Evolutionary conservation across 2,888 invertebrate genomes (phyloP), one percentile per base, ranked within the genome.

Genomic region (Notodonta dromedarius): DNA sequence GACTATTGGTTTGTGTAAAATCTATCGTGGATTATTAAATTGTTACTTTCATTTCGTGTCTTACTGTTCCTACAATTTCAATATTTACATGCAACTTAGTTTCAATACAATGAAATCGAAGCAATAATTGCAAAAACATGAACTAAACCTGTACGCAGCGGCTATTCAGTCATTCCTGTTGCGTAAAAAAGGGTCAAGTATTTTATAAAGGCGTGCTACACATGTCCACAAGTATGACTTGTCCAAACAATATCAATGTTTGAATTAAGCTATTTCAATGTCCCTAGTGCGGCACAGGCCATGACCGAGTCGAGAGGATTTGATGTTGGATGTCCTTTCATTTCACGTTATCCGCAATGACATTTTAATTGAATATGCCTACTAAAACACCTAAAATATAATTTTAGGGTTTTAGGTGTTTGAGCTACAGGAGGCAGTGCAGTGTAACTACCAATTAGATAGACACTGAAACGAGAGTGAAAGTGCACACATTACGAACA

Each of bases 401-500:
- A n/a, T n/a, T n/a, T n/a, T n/a, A n/a, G n/a, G n/a, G 35, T 35
- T 35, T 35, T 35, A 7, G 35, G 35, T 35, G 7, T 35, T 35
- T 3, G 0, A 35, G 35, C 5, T 35, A 35, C 35, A 35, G 35
- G 13, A n/a, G 46, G 13, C 13, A 5, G 46, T 46, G 13, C 13
- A 5, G 46, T 46, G 11, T n/a, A 46, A 5, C n/a, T 46, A 46
- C 4, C n/a, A 5, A 46, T 8, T 42, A 9, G 0, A 39, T 11
- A 12, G 9, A 14, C 39, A 55, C 14, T 40, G 40, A 50, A 55
- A 59, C 55, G 59, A 59, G 59, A 12, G 69, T 52, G 69, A 69
- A 69, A 69, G 67, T 66, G 24, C 55, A 53, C n/a, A 12, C 44
- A 14, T 66, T 58, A 54, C 58, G 50, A 46, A 46, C 8, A 14